A percentile compares a stretch with the other conserved stretches of the same genome.
These are phyloP conservation scores for Huso huso DNA, from an alignment of 2,797 vertebrate genomes.

Conservation along the genomic window DNA sequence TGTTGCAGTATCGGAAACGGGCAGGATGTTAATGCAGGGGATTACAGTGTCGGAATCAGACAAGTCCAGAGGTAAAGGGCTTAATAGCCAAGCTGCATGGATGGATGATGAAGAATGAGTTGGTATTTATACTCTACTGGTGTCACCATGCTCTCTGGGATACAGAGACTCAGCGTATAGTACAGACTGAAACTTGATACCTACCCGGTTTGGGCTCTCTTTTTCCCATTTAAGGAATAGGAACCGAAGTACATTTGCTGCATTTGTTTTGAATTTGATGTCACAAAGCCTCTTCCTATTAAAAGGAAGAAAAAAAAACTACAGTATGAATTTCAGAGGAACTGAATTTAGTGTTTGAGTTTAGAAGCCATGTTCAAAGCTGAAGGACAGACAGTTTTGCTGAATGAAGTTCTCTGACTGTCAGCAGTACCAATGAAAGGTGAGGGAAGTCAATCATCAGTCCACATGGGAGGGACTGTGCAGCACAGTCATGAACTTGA, in stretches of 20 bases:
- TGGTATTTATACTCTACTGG: too few species aligned
- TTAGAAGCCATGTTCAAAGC: not conserved
- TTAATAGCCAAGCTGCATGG: too few species aligned
- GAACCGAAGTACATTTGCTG: conserved; percentile 12
- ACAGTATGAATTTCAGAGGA: conserved; percentile 16
- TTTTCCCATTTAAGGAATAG: conserved; percentile 20
- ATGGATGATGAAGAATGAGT: too few species aligned
- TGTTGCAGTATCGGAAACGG: too few species aligned
- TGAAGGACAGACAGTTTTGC: conserved; percentile 1
- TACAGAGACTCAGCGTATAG: conserved; percentile 2
- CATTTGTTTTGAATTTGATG: conserved; percentile 9
- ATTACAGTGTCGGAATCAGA: too few species aligned
- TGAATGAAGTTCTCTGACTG: not conserved
- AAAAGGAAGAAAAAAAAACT: not conserved
- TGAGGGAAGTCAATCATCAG: conserved; percentile 4
- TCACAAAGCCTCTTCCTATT: conserved; percentile 15
- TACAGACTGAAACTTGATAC: conserved; percentile 12
- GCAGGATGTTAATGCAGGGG: too few species aligned
- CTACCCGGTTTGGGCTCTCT: not conserved
- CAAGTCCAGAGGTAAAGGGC: too few species aligned
- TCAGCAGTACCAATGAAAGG: conserved; percentile 4
- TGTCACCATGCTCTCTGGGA: conserved; percentile 6
- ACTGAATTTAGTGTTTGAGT: conserved; percentile 11
- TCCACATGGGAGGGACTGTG: not conserved
- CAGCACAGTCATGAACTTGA: too few species aligned